phyloP scores from a whole-genome alignment of 2,888 invertebrate genomes.

The Sycophila texana region DNA sequence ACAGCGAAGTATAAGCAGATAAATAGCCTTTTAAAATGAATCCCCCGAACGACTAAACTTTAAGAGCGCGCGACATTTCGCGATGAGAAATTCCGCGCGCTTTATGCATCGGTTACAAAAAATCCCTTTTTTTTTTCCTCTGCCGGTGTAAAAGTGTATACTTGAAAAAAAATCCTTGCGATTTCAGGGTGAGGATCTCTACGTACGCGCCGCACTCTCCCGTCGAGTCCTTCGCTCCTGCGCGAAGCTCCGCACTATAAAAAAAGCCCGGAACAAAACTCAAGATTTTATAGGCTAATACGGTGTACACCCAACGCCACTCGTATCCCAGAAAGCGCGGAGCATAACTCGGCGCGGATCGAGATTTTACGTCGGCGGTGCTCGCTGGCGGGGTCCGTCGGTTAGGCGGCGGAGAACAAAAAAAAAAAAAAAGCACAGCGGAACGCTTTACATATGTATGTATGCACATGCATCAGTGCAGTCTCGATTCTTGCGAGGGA shows the following conservation, averaged over 20 bases:
- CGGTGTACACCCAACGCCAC: slow-evolving; percentile 22
- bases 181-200: slow-evolving; percentile 31
- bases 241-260: slow-evolving; percentile 39
- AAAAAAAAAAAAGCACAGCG: neutral
- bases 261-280: slow-evolving; percentile 65
- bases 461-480: slow-evolving; percentile 60
- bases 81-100: slow-evolving; percentile 41
- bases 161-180: slow-evolving; percentile 53
- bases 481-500: slow-evolving; percentile 59
- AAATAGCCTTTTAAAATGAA: slow-evolving; percentile 1
- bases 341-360: slow-evolving; percentile 61
- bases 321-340: slow-evolving; percentile 19
- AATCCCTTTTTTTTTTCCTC: slow-evolving; percentile 22
- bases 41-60: neutral
- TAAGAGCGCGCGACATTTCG: slow-evolving; percentile 25
- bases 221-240: slow-evolving; percentile 5
- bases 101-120: slow-evolving; percentile 50
- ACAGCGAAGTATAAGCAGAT: neutral
- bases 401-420: neutral
- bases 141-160: slow-evolving; percentile 52
- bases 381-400: neutral
- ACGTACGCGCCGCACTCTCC: slow-evolving; percentile 6
- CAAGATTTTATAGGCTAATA: slow-evolving; percentile 70
- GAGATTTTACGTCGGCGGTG: slow-evolving; percentile 65
- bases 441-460: slow-evolving; percentile 53